Evolutionary conservation across 1,140 invertebrate species (phyloP).

Genomic region (Wiebesia pumilae): DNA sequence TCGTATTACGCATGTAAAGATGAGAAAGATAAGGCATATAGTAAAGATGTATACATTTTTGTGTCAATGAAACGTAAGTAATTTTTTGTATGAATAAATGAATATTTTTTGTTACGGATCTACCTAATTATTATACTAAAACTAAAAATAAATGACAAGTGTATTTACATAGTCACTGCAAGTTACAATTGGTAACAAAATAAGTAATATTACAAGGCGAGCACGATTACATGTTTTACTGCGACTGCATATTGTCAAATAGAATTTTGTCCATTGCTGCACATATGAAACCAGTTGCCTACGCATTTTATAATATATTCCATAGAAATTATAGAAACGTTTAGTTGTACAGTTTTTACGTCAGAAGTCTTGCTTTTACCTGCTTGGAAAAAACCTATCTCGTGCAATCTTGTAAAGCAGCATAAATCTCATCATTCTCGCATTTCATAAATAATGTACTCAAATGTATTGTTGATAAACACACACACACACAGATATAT

Average conservation of each 20-base stretch:
- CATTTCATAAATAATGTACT: constrained; percentile 39
- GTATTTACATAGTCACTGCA: background rate
- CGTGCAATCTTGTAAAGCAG: constrained; percentile 42
- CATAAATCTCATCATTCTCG: constrained; percentile 36
- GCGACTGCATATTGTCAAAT: constrained; percentile 11
- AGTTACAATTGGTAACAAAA: background rate
- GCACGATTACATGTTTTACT: constrained; percentile 23
- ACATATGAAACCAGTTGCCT: constrained; percentile 23
- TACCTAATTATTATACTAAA: background rate
- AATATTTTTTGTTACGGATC: background rate
- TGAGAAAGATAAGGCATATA: background rate
- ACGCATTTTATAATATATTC: constrained; percentile 39
- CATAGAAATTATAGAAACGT: constrained; percentile 37
- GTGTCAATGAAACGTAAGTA: background rate
- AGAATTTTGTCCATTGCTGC: constrained; percentile 23
- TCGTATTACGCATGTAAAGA: background rate
- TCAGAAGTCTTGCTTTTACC: constrained; percentile 19
- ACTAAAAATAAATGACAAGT: too few relatives aligned
- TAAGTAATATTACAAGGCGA: background rate
- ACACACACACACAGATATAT: too few relatives aligned
- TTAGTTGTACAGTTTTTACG: constrained; percentile 35
- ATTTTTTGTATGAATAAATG: background rate
- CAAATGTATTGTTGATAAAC: constrained; percentile 32
- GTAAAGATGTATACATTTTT: background rate
- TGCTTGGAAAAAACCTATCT: constrained; percentile 15